A percentile compares a stretch with the other conserved stretches of the same genome.
Conservation (phyloP, 2,113 vertebrate species). For the Istiophorus platypterus region DNA sequence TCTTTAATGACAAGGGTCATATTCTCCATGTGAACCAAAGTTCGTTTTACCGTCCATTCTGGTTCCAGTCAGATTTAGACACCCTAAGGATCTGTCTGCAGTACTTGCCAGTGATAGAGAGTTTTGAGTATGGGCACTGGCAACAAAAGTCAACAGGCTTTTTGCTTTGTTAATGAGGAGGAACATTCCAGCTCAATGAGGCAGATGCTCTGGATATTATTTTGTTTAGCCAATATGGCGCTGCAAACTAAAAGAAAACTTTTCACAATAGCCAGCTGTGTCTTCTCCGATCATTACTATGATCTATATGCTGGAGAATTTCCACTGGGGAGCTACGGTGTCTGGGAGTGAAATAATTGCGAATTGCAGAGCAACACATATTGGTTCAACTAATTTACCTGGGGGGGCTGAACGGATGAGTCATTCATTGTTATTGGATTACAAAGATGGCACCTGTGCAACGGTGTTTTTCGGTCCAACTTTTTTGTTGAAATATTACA, state of each 20-base stretch:
- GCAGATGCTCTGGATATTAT: not conserved
- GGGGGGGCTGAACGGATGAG: constrained; percentile 12
- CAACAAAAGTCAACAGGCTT: constrained; percentile 14
- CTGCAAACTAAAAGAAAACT: constrained; percentile 15
- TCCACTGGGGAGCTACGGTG: constrained; percentile 8
- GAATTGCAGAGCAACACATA: constrained; percentile 12
- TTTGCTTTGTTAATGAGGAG: constrained; percentile 42
- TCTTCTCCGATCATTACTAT: not conserved
- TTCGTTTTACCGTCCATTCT: constrained; percentile 24
- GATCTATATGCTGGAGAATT: constrained; percentile 20
- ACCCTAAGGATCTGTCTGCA: constrained; percentile 21
- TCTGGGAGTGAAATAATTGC: constrained; percentile 16
- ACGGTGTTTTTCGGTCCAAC: not conserved
- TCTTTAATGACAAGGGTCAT: not conserved
- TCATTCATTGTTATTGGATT: constrained; percentile 18
- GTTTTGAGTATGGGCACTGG: not conserved
- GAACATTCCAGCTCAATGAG: constrained; percentile 25
- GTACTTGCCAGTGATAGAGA: constrained; percentile 18
- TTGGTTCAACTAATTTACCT: constrained; percentile 23
- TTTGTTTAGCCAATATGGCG: constrained; percentile 24
- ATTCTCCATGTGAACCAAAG: not conserved
- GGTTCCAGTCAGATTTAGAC: constrained; percentile 43
- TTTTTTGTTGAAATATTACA: constrained; percentile 4
- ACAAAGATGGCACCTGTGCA: constrained; percentile 14
- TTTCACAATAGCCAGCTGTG: constrained; percentile 32